Percentiles rank a stretch among this genome's conserved stretches.
Conservation (phyloP, 1,140 invertebrate genomes). For the Octopus sinensis region DNA sequence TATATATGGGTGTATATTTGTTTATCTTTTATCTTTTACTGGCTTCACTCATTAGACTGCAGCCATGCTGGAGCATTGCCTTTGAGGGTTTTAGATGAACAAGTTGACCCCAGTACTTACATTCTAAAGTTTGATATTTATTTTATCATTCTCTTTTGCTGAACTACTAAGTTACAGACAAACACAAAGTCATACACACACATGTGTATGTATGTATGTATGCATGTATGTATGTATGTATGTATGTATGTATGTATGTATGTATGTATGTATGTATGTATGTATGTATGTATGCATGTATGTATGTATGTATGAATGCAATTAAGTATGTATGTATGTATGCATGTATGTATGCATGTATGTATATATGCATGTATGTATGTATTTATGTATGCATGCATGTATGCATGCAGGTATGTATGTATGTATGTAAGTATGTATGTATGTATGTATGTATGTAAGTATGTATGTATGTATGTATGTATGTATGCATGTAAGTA, state of each 20-base stretch:
- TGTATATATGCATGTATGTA: background rate
- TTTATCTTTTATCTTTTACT: too few species aligned
- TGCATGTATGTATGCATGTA: constrained; percentile 14
- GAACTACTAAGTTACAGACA: background rate
- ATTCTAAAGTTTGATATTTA: too few species aligned
- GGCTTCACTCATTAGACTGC: too few species aligned
- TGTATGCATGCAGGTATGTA: constrained; percentile 22
- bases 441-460: background rate
- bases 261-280: background rate
- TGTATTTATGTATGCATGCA: constrained; percentile 12
- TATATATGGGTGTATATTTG: too few species aligned
- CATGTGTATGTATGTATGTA: background rate
- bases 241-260: background rate
- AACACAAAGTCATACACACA: background rate
- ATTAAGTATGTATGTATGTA: background rate
- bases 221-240: background rate
- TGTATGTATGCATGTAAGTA: constrained; percentile 26
- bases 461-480: background rate
- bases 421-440: background rate
- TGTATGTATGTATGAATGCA: constrained; percentile 4
- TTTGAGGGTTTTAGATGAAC: too few species aligned
- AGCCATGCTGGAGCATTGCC: too few species aligned
- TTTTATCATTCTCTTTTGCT: too few species aligned
- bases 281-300: background rate
- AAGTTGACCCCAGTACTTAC: too few species aligned